A percentile compares a stretch with the other conserved stretches of the same genome.
These are phyloP conservation scores for Tyto alba DNA, from an alignment of 2,113 vertebrate species.

Conservation along the genomic window DNA sequence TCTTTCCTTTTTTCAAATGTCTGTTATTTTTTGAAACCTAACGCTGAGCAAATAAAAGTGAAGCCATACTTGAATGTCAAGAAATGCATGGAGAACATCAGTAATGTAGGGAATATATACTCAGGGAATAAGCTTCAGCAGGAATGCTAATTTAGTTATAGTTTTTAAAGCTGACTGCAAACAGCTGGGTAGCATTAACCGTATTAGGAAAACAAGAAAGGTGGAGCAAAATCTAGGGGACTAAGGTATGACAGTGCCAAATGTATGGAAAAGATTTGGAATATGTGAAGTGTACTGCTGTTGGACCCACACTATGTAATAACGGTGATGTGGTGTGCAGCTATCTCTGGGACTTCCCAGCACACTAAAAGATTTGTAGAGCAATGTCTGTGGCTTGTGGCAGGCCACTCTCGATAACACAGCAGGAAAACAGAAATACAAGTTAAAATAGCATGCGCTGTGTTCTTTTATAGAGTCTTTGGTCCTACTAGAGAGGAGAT, in stretches of 20 bases:
- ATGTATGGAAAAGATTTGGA: conserved; percentile 70
- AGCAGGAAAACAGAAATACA: background rate
- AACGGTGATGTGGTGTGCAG: background rate
- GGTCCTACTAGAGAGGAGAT: background rate
- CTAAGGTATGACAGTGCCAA: conserved; percentile 59
- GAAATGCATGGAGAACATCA: conserved; percentile 57
- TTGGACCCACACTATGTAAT: conserved; percentile 11
- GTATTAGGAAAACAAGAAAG: conserved; percentile 61
- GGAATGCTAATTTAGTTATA: conserved; percentile 67
- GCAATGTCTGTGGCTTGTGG: conserved; percentile 16
- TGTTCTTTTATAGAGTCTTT: background rate
- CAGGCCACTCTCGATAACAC: background rate
- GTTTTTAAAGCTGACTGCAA: conserved; percentile 62
- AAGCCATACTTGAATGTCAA: conserved; percentile 45
- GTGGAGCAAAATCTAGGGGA: conserved; percentile 56
- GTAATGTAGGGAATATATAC: conserved; percentile 37
- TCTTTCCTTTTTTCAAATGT: background rate
- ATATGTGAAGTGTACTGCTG: conserved; percentile 14
- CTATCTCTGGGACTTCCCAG: conserved; percentile 15
- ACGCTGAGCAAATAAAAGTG: conserved; percentile 47
- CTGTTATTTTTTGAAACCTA: conserved; percentile 43
- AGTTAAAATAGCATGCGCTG: background rate
- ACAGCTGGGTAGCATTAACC: conserved; percentile 67
- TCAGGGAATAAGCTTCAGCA: conserved; percentile 59
- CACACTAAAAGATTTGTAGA: background rate